These are phyloP conservation scores for Hyperoplus immaculatus DNA, from an alignment of 2,797 vertebrate genomes.

Conservation along the genomic window DNA sequence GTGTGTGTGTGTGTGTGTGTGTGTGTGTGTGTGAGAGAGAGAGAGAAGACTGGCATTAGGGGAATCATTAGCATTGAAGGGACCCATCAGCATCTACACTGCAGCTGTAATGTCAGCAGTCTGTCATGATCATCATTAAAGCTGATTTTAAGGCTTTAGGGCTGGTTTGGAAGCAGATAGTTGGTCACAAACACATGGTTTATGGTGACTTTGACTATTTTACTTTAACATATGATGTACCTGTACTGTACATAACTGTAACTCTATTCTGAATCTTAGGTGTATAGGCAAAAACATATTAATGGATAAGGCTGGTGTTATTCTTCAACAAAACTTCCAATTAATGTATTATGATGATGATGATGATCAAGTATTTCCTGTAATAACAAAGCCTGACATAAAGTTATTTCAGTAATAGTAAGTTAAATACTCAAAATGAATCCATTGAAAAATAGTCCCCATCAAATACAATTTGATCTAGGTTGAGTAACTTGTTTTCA, in stretches of 20 bases:
- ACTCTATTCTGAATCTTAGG: background rate
- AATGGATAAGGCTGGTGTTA: background rate
- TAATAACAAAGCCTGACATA: background rate
- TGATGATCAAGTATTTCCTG: background rate
- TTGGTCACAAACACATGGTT: background rate
- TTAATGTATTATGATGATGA: background rate
- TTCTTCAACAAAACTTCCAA: background rate
- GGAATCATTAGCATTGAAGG: constrained; percentile 33
- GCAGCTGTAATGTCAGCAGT: constrained; percentile 18
- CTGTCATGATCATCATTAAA: background rate
- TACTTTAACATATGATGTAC: background rate
- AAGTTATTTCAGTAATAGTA: background rate
- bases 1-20: constrained; percentile 28
- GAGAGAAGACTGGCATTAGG: constrained; percentile 17
- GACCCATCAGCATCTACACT: constrained; percentile 28
- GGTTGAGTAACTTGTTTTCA: background rate
- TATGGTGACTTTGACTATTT: background rate
- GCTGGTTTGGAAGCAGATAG: background rate
- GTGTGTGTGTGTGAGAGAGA: background rate
- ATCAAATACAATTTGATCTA: background rate
- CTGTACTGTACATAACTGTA: background rate
- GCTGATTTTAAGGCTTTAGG: background rate
- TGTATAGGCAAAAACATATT: background rate
- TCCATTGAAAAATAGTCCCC: background rate
- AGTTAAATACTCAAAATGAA: background rate